Conservation (phyloP, 2,113 vertebrate genomes). For the Sylvietta virens region DNA sequence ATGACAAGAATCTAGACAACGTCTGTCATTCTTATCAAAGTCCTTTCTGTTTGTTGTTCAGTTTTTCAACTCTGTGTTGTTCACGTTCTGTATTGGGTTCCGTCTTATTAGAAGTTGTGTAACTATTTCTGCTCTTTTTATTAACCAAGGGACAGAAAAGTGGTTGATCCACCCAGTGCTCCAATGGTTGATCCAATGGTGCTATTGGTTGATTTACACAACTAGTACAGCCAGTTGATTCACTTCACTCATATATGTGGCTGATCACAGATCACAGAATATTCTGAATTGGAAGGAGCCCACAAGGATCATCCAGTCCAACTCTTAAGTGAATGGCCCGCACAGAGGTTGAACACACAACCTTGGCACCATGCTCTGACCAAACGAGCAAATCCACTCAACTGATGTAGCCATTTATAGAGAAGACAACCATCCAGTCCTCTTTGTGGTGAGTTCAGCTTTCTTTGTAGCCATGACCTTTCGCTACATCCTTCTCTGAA, state of each 20-base stretch:
- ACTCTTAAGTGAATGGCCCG: background rate
- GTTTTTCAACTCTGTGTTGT: background rate
- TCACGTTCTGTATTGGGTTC: fast-evolving
- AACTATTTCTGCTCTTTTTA: background rate
- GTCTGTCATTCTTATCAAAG: background rate
- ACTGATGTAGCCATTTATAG: background rate
- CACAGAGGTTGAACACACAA: background rate
- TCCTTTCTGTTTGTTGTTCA: background rate
- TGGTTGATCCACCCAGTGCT: background rate
- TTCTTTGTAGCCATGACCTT: background rate
- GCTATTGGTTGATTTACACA: background rate
- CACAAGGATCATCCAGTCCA: background rate
- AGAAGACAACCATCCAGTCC: background rate
- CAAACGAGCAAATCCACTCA: background rate
- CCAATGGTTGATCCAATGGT: too few species aligned
- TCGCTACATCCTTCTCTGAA: background rate
- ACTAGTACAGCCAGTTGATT: background rate
- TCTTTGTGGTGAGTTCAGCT: background rate
- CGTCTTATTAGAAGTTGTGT: background rate
- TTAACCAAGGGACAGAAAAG: background rate
- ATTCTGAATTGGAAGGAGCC: background rate
- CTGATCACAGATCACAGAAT: background rate
- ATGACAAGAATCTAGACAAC: background rate
- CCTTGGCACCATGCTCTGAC: background rate
- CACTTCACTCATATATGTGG: too few species aligned